phyloP scores from a whole-genome alignment of 2,113 vertebrate genomes.

The Porphyrio hochstetteri region DNA sequence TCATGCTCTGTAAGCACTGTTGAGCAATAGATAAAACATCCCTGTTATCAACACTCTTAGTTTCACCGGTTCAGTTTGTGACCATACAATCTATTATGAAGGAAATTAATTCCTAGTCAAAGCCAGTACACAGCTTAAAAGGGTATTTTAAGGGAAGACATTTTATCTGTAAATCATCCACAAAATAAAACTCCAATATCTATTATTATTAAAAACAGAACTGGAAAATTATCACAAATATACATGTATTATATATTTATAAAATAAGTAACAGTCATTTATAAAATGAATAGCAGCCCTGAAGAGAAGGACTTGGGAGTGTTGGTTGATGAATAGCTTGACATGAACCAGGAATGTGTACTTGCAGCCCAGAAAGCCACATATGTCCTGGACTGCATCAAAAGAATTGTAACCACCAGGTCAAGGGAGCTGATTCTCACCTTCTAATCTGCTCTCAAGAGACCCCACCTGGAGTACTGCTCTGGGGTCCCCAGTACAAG shows the following conservation, averaged over 20 bases:
- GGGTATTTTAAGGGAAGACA: neutral
- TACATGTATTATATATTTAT: neutral
- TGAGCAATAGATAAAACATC: neutral
- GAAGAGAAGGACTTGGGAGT: too few species aligned
- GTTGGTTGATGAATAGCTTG: too few species aligned
- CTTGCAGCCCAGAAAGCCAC: too few species aligned
- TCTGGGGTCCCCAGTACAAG: too few species aligned
- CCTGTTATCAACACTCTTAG: neutral
- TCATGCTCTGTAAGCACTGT: neutral
- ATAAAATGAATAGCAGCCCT: too few species aligned
- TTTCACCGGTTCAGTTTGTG: too few species aligned
- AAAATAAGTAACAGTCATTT: neutral
- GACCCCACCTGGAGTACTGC: too few species aligned
- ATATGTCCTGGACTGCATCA: too few species aligned
- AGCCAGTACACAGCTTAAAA: neutral
- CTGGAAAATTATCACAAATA: neutral
- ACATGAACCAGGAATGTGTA: too few species aligned
- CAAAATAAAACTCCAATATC: neutral
- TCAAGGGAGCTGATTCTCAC: too few species aligned
- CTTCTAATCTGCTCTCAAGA: too few species aligned
- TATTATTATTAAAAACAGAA: neutral
- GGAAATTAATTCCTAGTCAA: neutral
- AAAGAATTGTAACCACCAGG: too few species aligned
- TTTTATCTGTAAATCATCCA: neutral
- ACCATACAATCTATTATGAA: neutral